These are phyloP conservation scores for Lasioglossum zephyrum DNA, from an alignment of 2,888 invertebrate genomes.

Conservation along the genomic window DNA sequence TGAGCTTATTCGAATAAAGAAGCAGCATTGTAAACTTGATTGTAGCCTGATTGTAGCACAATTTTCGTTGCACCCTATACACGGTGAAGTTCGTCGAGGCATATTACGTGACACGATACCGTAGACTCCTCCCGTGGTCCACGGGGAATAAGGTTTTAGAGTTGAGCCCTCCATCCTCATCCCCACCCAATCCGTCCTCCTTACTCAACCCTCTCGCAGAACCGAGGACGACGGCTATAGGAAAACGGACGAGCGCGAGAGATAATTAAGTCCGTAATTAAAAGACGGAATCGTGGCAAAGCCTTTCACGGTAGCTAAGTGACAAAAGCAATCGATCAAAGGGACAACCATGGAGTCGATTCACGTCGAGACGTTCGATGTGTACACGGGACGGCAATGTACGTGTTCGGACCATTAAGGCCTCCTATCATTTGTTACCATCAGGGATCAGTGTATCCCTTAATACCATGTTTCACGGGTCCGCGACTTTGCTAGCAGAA, in stretches of 20 bases:
- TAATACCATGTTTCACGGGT: slow-evolving; percentile 82
- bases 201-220: background rate
- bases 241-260: slow-evolving; percentile 62
- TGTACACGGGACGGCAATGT: slow-evolving; percentile 40
- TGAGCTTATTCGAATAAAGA: background rate
- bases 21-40: background rate
- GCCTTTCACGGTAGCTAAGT: slow-evolving; percentile 78
- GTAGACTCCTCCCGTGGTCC: slow-evolving; percentile 59
- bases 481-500: slow-evolving; percentile 74
- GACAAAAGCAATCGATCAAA: slow-evolving; percentile 84
- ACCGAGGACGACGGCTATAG: slow-evolving; percentile 28
- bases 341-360: slow-evolving; percentile 72
- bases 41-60: background rate
- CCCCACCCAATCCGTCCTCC: slow-evolving; percentile 4
- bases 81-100: slow-evolving; percentile 43
- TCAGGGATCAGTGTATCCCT: slow-evolving; percentile 75
- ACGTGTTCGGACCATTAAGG: slow-evolving; percentile 78
- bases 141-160: slow-evolving; percentile 76
- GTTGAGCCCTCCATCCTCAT: slow-evolving; percentile 49
- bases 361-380: slow-evolving; percentile 67
- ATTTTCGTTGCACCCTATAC: background rate
- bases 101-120: slow-evolving; percentile 55
- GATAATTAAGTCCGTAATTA: slow-evolving; percentile 78
- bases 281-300: slow-evolving; percentile 73
- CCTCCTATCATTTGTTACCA: slow-evolving; percentile 82